These are phyloP conservation scores for Gastracanthus pulcherrimus DNA, from an alignment of 2,888 invertebrate genomes.

Conservation along the genomic window DNA sequence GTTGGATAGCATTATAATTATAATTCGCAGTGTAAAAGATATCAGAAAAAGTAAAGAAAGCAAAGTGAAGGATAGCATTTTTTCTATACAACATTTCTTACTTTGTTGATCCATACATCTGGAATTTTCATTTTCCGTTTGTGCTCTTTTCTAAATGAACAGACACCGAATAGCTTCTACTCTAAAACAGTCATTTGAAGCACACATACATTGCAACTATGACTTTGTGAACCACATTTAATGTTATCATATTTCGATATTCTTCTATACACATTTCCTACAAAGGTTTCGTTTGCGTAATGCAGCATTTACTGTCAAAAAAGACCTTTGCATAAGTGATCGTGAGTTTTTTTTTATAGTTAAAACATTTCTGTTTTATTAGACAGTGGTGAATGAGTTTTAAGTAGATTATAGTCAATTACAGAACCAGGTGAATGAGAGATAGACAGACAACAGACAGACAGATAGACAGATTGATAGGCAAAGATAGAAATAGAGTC, in stretches of 20 bases:
- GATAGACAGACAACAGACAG: constrained; percentile 69
- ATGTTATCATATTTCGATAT: neutral
- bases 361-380: neutral
- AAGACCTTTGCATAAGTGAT: neutral
- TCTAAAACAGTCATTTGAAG: constrained; percentile 48
- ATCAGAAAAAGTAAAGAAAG: constrained; percentile 22
- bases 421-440: constrained; percentile 64
- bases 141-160: constrained; percentile 35
- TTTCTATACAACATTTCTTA: constrained; percentile 20
- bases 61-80: constrained; percentile 32
- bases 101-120: neutral
- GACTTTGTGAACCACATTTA: constrained; percentile 28
- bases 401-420: constrained; percentile 11
- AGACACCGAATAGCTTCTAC: constrained; percentile 33
- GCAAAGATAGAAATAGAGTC: constrained; percentile 62
- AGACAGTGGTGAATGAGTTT: neutral
- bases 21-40: constrained; percentile 18
- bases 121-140: neutral
- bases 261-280: neutral
- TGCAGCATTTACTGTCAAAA: neutral
- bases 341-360: neutral
- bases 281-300: neutral
- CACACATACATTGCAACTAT: constrained; percentile 49
- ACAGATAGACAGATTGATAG: constrained; percentile 65
- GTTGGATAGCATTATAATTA: neutral